phyloP scores from a whole-genome alignment of 2,113 vertebrate species.

The Channa maculata region DNA sequence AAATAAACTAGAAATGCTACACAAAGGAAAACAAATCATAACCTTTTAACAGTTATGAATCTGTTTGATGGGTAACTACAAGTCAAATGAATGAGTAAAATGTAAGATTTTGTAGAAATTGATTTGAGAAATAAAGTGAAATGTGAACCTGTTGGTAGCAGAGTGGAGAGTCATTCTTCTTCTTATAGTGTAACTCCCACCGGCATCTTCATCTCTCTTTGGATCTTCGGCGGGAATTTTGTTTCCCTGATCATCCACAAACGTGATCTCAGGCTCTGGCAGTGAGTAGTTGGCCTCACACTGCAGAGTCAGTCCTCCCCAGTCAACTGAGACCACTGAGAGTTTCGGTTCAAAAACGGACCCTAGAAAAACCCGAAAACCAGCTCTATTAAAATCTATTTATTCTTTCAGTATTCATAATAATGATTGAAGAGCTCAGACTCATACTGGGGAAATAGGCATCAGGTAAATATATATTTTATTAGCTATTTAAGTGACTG shows the following conservation, averaged over 20 bases:
- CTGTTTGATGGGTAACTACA: too few relatives aligned
- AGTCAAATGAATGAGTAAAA: too few relatives aligned
- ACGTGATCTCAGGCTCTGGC: not conserved
- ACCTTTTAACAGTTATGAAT: not conserved
- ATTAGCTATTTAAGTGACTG: not conserved
- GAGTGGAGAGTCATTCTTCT: not conserved
- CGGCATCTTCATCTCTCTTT: not conserved
- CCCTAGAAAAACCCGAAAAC: not conserved
- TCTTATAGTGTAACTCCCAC: not conserved
- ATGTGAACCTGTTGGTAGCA: constrained; percentile 2
- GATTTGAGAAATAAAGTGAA: too few relatives aligned
- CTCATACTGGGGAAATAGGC: too few relatives aligned
- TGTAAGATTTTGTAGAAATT: too few relatives aligned
- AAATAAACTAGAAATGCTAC: too few relatives aligned
- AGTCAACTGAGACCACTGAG: rapidly evolving
- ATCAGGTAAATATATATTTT: too few relatives aligned
- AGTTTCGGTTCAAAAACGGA: constrained; percentile 24
- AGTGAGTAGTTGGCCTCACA: constrained; percentile 32
- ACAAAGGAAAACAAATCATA: too few relatives aligned
- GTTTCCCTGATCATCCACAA: constrained; percentile 28
- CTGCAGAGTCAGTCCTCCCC: not conserved
- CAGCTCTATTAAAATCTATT: too few relatives aligned
- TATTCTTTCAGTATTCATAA: too few relatives aligned
- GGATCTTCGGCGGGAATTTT: not conserved
- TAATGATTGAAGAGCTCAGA: too few relatives aligned